phyloP scores from a whole-genome alignment of 2,888 invertebrate genomes.

The Nowickia ferox region DNA sequence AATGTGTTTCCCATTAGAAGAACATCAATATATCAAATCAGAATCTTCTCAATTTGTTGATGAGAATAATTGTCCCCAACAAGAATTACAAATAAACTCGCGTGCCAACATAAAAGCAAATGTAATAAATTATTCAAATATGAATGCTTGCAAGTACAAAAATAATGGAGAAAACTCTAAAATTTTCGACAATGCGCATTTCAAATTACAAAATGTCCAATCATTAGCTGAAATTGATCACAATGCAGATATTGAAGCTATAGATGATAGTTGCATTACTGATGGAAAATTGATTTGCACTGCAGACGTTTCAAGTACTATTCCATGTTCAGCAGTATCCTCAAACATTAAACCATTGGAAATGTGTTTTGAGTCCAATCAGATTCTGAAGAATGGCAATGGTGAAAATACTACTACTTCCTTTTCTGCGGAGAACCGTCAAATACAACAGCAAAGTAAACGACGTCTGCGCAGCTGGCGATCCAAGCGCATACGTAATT shows the following conservation, averaged over 20 bases:
- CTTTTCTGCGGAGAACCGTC: neutral
- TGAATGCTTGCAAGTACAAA: conserved; percentile 15
- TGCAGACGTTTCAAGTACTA: conserved; percentile 35
- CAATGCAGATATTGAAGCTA: neutral
- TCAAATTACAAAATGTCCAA: conserved; percentile 42
- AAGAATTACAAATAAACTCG: conserved; percentile 18
- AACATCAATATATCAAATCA: conserved; percentile 60
- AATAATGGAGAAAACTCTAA: conserved; percentile 5
- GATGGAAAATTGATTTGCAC: conserved; percentile 1
- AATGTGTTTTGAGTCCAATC: neutral
- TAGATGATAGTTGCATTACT: neutral
- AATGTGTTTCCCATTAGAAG: neutral
- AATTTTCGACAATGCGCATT: conserved; percentile 30
- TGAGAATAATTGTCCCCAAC: conserved; percentile 10
- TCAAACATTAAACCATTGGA: neutral
- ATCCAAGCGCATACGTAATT: neutral
- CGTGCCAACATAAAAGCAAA: conserved; percentile 17
- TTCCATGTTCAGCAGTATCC: conserved; percentile 6
- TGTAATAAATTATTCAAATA: conserved; percentile 15
- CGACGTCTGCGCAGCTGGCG: neutral
- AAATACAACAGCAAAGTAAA: conserved; percentile 10
- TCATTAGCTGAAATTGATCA: conserved; percentile 9
- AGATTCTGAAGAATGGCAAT: neutral
- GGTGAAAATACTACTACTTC: neutral
- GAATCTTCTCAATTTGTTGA: conserved; percentile 55